Base-by-base conservation (phyloP, 1,140 invertebrate genomes). In the Hyposmocoma kahamanoa region DNA sequence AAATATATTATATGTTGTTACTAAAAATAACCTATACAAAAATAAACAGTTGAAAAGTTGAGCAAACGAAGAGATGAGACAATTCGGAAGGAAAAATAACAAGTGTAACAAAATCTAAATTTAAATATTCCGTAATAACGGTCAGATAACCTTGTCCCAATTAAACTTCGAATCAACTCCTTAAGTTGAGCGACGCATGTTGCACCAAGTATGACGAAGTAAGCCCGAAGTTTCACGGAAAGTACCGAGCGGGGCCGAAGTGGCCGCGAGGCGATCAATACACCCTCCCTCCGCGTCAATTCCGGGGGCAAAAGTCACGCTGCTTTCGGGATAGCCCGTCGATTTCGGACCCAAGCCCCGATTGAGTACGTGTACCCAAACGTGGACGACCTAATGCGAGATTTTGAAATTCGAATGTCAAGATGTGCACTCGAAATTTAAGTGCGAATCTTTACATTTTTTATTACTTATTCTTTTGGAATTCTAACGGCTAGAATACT, bases 241-340 rank as follows among this genome's bases (percentile, higher is more conserved):
- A 41, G 43, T 17, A 22, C 62, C 64, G 66, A 70, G 46, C 56
- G 20, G 22, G 15, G 24, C 60, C 71, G 73, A 77, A 68, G 65
- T 58, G 56, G 42, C 50, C 60, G 51, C 62, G 58, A 64, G 58
- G 62, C 71, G 79, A 84, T 84, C 80, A 75, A 84, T 84, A 84
- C 73, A n/a, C 64, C 66, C 67, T 62, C 63, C 59, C 55, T 69
- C 56, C 65, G 62, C 67, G 66, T 73, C 77, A 75, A 74, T 73
- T 73, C 74, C 64, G 65, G 71, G 72, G 77, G 62, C 69, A 78
- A 76, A 79, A 84, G 80, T 84, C 80, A 79, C 73, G 72, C 50
- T 30, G 47, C 61, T 73, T 78, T 69, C 61, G 65, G 77, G 69
- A 76, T 75, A 72, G 61, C 60, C 64, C 63, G 63, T 67, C 71